phyloP scores from a whole-genome alignment of 2,888 invertebrate genomes.

The Apamea epomidion region DNA sequence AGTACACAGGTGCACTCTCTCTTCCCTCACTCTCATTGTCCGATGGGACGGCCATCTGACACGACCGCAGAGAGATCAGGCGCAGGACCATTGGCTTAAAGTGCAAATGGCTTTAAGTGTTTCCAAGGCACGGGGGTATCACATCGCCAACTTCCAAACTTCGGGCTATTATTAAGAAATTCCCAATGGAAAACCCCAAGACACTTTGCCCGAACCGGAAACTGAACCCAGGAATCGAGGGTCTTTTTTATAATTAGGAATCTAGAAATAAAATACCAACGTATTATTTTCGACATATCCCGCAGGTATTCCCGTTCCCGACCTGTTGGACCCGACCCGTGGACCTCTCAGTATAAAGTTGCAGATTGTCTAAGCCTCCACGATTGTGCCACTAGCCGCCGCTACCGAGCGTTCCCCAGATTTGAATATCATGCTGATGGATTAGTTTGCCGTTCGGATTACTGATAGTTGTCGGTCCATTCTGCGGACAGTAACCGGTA shows the following conservation, averaged over 20 bases:
- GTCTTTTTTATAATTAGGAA: background rate
- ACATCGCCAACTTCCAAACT: too few species aligned
- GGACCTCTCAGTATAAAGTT: constrained; percentile 54
- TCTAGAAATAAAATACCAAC: too few species aligned
- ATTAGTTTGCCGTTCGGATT: constrained; percentile 64
- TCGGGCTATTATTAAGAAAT: background rate
- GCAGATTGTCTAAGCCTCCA: constrained; percentile 44
- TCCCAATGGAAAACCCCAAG: background rate
- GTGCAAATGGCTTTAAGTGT: too few species aligned
- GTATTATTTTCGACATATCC: background rate
- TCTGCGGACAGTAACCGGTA: constrained; percentile 17
- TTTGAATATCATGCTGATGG: constrained; percentile 66
- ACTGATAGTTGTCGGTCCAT: constrained; percentile 47
- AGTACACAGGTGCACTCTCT: too few species aligned
- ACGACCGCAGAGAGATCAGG: too few species aligned
- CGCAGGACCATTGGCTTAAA: too few species aligned
- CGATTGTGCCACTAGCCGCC: constrained; percentile 42
- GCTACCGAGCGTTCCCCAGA: constrained; percentile 35
- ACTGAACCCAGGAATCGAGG: background rate
- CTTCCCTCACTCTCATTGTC: too few species aligned
- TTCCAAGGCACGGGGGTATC: too few species aligned
- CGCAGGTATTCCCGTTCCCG: background rate
- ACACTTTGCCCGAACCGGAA: background rate
- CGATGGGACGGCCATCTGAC: too few species aligned
- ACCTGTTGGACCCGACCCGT: constrained; percentile 50